Conservation (phyloP, 1,140 invertebrate species). For the Dryas iulia region DNA sequence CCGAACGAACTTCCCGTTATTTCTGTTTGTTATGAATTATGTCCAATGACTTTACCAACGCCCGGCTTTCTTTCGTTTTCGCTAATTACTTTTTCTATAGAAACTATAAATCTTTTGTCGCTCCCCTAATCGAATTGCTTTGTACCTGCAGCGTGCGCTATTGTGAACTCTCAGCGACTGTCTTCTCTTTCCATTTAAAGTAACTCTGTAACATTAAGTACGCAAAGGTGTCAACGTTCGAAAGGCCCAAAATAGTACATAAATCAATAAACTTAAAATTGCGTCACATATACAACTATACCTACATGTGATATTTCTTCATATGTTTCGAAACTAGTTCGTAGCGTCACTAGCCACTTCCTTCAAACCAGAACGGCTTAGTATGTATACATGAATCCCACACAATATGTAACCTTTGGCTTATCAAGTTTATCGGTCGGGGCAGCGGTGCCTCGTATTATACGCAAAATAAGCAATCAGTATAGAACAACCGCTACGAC, state of each 20-base stretch:
- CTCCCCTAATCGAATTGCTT: slow-evolving; percentile 54
- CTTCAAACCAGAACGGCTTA: neutral
- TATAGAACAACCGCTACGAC: slow-evolving; percentile 20
- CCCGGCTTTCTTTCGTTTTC: slow-evolving; percentile 73
- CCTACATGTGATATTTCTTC: no score
- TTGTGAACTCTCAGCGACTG: slow-evolving; percentile 7
- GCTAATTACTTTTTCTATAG: slow-evolving; percentile 77
- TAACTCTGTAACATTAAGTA: neutral
- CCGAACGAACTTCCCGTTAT: slow-evolving; percentile 75
- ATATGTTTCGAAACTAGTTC: no score
- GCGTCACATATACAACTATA: neutral
- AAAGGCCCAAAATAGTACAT: neutral
- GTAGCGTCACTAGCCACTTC: slow-evolving; percentile 1
- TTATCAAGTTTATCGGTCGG: slow-evolving; percentile 2
- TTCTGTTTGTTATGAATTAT: slow-evolving; percentile 80
- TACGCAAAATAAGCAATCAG: slow-evolving; percentile 22
- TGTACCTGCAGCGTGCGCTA: slow-evolving; percentile 23
- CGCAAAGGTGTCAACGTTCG: no score
- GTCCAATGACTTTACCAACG: slow-evolving; percentile 75
- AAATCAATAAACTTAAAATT: neutral
- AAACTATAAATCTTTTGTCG: slow-evolving; percentile 71
- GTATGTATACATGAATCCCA: neutral
- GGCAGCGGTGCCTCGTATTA: slow-evolving; percentile 9
- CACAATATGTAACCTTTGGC: neutral
- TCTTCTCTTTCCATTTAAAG: neutral